Conservation (phyloP, 2,888 invertebrate species). For the Leucophenga montana region DNA sequence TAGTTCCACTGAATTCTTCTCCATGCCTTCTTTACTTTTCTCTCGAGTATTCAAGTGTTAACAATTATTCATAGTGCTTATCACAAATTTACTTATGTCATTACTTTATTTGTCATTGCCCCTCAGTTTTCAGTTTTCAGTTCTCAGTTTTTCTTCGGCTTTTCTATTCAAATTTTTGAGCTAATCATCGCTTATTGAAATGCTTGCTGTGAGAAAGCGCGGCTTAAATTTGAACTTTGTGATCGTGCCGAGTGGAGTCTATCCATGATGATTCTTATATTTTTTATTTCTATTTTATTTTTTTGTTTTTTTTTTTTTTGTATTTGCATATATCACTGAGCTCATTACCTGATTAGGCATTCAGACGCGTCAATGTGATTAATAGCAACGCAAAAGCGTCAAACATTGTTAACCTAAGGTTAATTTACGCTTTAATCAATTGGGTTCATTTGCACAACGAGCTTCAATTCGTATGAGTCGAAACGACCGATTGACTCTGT, state of each 20-base stretch:
- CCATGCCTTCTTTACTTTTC: too few relatives aligned
- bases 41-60: slow-evolving; percentile 12
- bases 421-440: slow-evolving; percentile 68
- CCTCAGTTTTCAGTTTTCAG: slow-evolving; percentile 34
- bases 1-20: too few relatives aligned
- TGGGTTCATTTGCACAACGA: slow-evolving; percentile 63
- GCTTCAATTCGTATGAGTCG: slow-evolving; percentile 18
- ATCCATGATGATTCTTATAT: slow-evolving; percentile 31
- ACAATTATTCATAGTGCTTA: slow-evolving; percentile 60
- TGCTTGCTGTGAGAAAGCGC: slow-evolving; percentile 54
- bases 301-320: too few relatives aligned
- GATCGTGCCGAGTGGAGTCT: slow-evolving; percentile 49
- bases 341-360: slow-evolving; percentile 67
- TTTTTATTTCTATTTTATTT: slow-evolving; percentile 25
- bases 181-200: slow-evolving; percentile 62
- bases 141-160: slow-evolving; percentile 28
- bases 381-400: slow-evolving; percentile 58
- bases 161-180: slow-evolving; percentile 44
- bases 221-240: slow-evolving; percentile 39
- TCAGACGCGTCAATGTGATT: slow-evolving; percentile 59
- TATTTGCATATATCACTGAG: slow-evolving; percentile 42
- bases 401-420: slow-evolving; percentile 66
- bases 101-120: slow-evolving; percentile 38
- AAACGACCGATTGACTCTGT: too few relatives aligned
- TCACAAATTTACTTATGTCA: slow-evolving; percentile 39